Conservation (phyloP, 1,140 invertebrate genomes). For the Bombyx mori region ASM3026992v2 NC_085126.1:2462001-2462500, state of each 20-base stretch:
- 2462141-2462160: slow-evolving; percentile 2
- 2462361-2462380: no score
- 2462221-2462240: slow-evolving; percentile 14
- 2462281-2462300: slow-evolving; percentile 8
- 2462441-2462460: neutral
- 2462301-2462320: slow-evolving; percentile 4
- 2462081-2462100: slow-evolving; percentile 40
- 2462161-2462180: slow-evolving; percentile 9
- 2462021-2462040: slow-evolving; percentile 33
- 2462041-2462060: slow-evolving; percentile 8
- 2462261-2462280: neutral
- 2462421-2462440: no score
- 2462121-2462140: slow-evolving; percentile 21
- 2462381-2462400: no score
- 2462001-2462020: slow-evolving; percentile 19
- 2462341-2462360: no score
- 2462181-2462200: slow-evolving; percentile 13
- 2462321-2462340: neutral
- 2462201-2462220: slow-evolving; percentile 11
- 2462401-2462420: no score
- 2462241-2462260: slow-evolving; percentile 5
- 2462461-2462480: neutral
- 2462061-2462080: slow-evolving; percentile 22
- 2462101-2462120: slow-evolving; percentile 29
- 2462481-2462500: neutral